Percentiles rank a stretch among this genome's conserved stretches.
Conservation (phyloP, 2,888 invertebrate genomes). For the Dioctria linearis region DNA sequence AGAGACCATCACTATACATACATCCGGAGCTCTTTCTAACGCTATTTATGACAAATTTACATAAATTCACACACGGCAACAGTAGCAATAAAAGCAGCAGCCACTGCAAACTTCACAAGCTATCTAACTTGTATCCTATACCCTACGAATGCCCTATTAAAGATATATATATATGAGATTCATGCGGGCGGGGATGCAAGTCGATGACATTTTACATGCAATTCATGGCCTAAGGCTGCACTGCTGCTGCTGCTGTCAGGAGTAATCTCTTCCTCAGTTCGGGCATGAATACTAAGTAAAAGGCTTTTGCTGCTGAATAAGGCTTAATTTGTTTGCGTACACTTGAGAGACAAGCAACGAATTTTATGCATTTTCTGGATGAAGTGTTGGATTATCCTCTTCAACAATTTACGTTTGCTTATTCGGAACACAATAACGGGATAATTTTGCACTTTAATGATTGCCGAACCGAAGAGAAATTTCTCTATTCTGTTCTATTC, state of each 20-base stretch:
- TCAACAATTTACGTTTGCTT: conserved; percentile 59
- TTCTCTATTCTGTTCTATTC: neutral
- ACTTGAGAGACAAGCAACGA: conserved; percentile 59
- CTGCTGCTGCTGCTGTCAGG: neutral
- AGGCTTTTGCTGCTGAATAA: conserved; percentile 57
- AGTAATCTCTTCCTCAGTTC: conserved; percentile 30
- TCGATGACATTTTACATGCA: conserved; percentile 51
- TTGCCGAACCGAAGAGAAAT: conserved; percentile 15
- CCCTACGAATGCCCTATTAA: conserved; percentile 18
- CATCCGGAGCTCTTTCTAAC: conserved; percentile 16
- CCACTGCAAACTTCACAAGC: neutral
- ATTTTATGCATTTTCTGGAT: conserved; percentile 59
- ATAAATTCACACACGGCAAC: conserved; percentile 27
- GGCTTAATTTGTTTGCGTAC: conserved; percentile 60
- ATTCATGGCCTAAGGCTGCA: conserved; percentile 38
- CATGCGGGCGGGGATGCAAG: conserved; percentile 20
- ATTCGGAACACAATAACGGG: conserved; percentile 54
- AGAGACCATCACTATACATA: neutral
- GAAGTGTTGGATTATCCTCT: conserved; percentile 60
- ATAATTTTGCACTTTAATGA: conserved; percentile 53
- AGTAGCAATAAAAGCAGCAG: conserved; percentile 8
- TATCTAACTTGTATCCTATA: conserved; percentile 23
- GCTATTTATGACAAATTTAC: conserved; percentile 46
- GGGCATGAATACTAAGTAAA: conserved; percentile 50
- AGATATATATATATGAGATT: neutral